Evolutionary conservation across 2,113 vertebrate genomes (phyloP).

Genomic region (Podarcis muralis): DNA sequence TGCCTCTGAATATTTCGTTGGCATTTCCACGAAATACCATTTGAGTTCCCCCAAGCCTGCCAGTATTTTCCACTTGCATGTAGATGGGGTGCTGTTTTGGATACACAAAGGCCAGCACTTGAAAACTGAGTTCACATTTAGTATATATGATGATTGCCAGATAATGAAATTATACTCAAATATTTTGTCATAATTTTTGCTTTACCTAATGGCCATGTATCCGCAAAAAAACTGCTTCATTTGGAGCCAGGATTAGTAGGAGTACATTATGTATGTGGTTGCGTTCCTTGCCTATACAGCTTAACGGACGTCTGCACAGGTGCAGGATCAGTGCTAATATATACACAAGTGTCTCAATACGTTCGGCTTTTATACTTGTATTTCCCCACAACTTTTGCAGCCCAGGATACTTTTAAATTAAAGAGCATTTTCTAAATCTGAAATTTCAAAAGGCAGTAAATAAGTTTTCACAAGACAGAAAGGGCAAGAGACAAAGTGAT

Average conservation of each 20-base stretch:
- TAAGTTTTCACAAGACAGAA: fast-evolving
- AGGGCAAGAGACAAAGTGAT: background rate
- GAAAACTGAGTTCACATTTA: too few species aligned
- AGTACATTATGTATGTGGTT: background rate
- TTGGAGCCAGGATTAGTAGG: background rate
- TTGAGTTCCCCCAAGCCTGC: background rate
- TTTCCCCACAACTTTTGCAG: background rate
- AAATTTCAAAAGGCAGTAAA: background rate
- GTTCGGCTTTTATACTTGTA: background rate
- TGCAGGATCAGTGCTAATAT: background rate
- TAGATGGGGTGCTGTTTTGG: background rate
- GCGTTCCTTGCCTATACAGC: background rate
- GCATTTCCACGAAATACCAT: too few species aligned
- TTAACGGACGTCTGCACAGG: background rate
- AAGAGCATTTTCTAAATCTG: background rate
- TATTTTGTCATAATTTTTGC: background rate
- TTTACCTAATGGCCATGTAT: background rate
- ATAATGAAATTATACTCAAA: background rate
- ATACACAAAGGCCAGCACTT: background rate
- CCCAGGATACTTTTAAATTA: background rate
- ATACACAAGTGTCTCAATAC: background rate
- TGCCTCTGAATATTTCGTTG: background rate
- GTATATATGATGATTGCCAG: background rate
- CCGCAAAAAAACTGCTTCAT: background rate
- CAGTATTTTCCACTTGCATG: background rate